Evolutionary conservation across 2,113 vertebrate species (phyloP), one percentile per base, ranked within the genome.

Genomic region (Oryctolagus cuniculus): DNA sequence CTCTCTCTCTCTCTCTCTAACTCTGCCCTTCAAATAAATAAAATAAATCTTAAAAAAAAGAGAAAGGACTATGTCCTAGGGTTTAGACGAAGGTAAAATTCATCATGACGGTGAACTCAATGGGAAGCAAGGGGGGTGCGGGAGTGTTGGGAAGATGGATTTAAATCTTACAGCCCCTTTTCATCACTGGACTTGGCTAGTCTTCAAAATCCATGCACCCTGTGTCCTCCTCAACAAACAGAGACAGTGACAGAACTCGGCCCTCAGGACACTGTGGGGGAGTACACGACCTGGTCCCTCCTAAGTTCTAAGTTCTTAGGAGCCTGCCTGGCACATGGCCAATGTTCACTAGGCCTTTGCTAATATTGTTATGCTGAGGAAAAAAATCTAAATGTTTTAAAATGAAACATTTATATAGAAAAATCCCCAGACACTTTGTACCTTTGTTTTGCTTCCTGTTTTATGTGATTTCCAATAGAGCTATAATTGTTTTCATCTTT

Each of bases 301-400:
- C 12, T 36, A 6, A 13, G 6, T 5, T 5, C 12, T 36, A 6
- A 13, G 6, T 5, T 5, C 72, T 87, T 27, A 36, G 29, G 44
- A 53, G 16, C 25, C 16, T 5, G 29, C 55, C 36, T 36, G 10
- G 36, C 36, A 79, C 1, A 3, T 11, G 53, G 67, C 24, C 58
- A 38, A 2, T 10, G 8, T 31, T 31, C 51, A 63, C 80, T 25
- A 31, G 70, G 27, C 73, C 11, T 63, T 73, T 61, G 24, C 24
- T 44, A 2, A 22, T 12, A 27, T n/a, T 25, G 24, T 67, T 29
- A 49, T 44, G 61, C 19, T 24, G 0, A 0, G 1, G 67, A 22
- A 79, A 72, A 72, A 73, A 44, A 67, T n/a, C 61, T 34, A 15
- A 22, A 25, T 77, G 38, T 58, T 75, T 44, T 19, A 53, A 75